Evolutionary conservation across 2,888 invertebrate genomes (phyloP).

Genomic region (Drosophila austrosaltans): DNA sequence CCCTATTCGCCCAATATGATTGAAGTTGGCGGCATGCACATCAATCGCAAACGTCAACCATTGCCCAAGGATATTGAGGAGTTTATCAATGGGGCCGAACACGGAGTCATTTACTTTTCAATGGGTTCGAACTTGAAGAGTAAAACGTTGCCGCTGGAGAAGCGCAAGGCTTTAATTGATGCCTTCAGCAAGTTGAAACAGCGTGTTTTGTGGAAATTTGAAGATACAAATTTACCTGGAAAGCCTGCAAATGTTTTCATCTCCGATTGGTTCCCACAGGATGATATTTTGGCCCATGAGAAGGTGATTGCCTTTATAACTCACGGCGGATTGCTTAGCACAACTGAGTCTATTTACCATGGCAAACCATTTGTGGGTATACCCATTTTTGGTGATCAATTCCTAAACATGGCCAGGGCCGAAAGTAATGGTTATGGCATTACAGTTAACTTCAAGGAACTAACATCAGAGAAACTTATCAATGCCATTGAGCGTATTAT

Average conservation of each 20-base stretch:
- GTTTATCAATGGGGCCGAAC: conserved; percentile 82
- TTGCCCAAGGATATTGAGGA: conserved; percentile 80
- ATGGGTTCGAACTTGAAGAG: conserved; percentile 83
- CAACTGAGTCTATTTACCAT: conserved; percentile 84
- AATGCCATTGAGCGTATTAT: conserved; percentile 66
- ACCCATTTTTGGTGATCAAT: conserved; percentile 85
- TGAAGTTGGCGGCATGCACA: conserved; percentile 83
- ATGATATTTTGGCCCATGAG: conserved; percentile 84
- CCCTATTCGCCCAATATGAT: conserved; percentile 83
- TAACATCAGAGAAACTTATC: conserved; percentile 79
- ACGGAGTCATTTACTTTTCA: conserved; percentile 84
- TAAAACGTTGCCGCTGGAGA: conserved; percentile 68
- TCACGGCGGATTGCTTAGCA: conserved; percentile 84
- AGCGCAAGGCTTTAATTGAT: conserved; percentile 67
- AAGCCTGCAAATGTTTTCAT: conserved; percentile 81
- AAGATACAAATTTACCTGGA: conserved; percentile 74
- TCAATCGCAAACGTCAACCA: conserved; percentile 75
- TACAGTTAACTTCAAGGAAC: conserved; percentile 74
- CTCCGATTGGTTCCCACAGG: conserved; percentile 84
- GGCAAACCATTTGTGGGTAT: conserved; percentile 85
- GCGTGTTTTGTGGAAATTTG: conserved; percentile 84
- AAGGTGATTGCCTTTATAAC: conserved; percentile 84
- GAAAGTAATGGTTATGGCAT: conserved; percentile 83
- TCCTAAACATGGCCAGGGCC: conserved; percentile 84
- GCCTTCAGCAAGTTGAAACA: conserved; percentile 79